Evolutionary conservation across 2,797 vertebrate species (phyloP).

Genomic region (Chromobotia macracanthus): DNA sequence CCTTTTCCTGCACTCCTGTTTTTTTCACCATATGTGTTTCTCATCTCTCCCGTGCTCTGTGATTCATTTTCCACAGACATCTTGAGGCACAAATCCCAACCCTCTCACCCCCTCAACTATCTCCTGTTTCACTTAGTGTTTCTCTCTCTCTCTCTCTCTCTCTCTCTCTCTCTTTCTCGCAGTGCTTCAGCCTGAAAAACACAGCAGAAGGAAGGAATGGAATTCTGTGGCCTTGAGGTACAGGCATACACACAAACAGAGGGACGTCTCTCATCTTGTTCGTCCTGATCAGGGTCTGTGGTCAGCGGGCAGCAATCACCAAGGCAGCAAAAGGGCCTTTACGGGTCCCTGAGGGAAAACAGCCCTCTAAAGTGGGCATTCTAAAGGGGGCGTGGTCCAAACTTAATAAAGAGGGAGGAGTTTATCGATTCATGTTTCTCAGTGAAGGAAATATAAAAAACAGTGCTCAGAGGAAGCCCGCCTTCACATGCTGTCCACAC

Average conservation of each 20-base stretch:
- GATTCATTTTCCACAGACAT: constrained; percentile 82
- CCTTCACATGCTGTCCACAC: not conserved
- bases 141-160: constrained; percentile 25
- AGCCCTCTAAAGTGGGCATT: not conserved
- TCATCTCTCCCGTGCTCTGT: constrained; percentile 64
- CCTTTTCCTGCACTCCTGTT: constrained; percentile 34
- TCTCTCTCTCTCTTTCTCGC: constrained; percentile 34
- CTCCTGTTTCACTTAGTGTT: constrained; percentile 29
- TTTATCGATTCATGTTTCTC: constrained; percentile 16
- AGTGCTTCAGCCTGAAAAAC: constrained; percentile 55
- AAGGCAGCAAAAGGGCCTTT: constrained; percentile 10
- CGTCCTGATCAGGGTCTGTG: constrained; percentile 1
- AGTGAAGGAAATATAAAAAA: constrained; percentile 9
- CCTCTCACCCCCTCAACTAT: constrained; percentile 42
- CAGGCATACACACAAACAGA: constrained; percentile 29
- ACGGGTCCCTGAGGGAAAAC: constrained; percentile 17
- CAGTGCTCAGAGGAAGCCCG: not conserved
- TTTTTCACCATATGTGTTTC: constrained; percentile 57
- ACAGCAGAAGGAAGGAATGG: constrained; percentile 50
- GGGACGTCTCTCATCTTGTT: constrained; percentile 16
- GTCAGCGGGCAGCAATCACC: constrained; percentile 8
- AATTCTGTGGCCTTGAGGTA: constrained; percentile 48
- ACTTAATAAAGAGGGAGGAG: constrained; percentile 14
- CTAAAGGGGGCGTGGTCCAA: not conserved
- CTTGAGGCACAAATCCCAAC: constrained; percentile 65